Evolutionary conservation across 2,888 invertebrate genomes (phyloP).

Genomic region (Drosophila melanosoma): DNA sequence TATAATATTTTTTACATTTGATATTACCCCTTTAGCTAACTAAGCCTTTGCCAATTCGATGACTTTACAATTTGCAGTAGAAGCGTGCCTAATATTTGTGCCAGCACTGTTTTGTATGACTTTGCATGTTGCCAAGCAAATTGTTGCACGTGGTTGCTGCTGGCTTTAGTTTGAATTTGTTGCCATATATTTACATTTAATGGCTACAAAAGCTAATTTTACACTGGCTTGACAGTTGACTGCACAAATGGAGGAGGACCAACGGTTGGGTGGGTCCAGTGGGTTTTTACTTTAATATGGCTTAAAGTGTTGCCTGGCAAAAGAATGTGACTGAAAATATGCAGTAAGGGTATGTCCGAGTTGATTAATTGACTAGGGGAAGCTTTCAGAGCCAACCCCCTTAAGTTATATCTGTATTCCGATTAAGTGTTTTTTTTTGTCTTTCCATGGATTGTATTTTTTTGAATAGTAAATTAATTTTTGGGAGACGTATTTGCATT

Average conservation of each 20-base stretch:
- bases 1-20: background rate
- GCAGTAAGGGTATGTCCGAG: background rate
- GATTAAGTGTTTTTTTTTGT: slow-evolving; percentile 2
- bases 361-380: background rate
- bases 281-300: slow-evolving; percentile 18
- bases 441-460: slow-evolving; percentile 10
- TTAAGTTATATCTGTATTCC: background rate
- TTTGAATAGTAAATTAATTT: slow-evolving; percentile 61
- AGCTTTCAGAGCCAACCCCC: background rate
- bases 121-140: slow-evolving; percentile 61
- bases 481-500: slow-evolving; percentile 48
- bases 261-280: background rate
- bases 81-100: slow-evolving; percentile 34
- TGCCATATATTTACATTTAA: slow-evolving; percentile 49
- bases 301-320: slow-evolving; percentile 23
- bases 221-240: slow-evolving; percentile 70
- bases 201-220: slow-evolving; percentile 70
- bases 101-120: slow-evolving; percentile 55
- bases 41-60: slow-evolving; percentile 9
- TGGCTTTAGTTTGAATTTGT: slow-evolving; percentile 38
- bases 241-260: slow-evolving; percentile 30
- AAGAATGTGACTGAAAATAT: background rate
- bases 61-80: slow-evolving; percentile 10
- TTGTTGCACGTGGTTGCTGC: slow-evolving; percentile 63
- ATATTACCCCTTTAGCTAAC: background rate